Conservation (phyloP, 2,113 vertebrate genomes). For the Tylochromis polylepis region DNA sequence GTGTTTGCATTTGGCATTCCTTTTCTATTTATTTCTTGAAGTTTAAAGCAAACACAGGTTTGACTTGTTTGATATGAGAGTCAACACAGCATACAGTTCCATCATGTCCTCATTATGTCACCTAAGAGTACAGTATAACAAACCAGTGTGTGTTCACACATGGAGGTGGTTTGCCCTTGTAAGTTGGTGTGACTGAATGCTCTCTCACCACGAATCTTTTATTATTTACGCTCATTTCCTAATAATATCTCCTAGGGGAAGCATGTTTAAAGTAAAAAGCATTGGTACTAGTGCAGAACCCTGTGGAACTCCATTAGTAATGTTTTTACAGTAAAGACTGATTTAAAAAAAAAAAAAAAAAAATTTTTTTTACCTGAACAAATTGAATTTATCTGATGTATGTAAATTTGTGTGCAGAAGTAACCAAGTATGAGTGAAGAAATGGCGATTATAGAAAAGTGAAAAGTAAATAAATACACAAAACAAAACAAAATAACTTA, state of each 20-base stretch:
- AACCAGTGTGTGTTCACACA: background rate
- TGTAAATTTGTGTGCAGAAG: background rate
- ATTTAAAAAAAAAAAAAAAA: too few species aligned
- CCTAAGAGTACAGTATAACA: background rate
- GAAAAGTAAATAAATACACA: background rate
- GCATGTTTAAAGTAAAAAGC: background rate
- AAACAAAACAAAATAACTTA: background rate
- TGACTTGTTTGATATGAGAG: background rate
- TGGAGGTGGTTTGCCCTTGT: background rate
- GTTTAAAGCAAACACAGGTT: constrained; percentile 1
- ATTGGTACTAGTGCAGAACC: background rate
- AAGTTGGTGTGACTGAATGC: background rate
- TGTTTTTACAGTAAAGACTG: background rate
- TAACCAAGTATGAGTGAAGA: background rate
- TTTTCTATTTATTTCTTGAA: background rate
- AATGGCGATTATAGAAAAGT: background rate
- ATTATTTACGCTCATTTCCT: background rate
- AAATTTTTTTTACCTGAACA: background rate
- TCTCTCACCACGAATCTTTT: background rate
- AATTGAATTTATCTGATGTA: background rate
- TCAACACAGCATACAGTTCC: background rate
- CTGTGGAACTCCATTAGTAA: background rate
- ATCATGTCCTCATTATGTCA: background rate
- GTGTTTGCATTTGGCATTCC: background rate
- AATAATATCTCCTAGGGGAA: background rate